A percentile compares a stretch with the other conserved stretches of the same genome.
These are phyloP conservation scores for Lithophane leautieri DNA, from an alignment of 2,888 invertebrate genomes.

Conservation along the genomic window DNA sequence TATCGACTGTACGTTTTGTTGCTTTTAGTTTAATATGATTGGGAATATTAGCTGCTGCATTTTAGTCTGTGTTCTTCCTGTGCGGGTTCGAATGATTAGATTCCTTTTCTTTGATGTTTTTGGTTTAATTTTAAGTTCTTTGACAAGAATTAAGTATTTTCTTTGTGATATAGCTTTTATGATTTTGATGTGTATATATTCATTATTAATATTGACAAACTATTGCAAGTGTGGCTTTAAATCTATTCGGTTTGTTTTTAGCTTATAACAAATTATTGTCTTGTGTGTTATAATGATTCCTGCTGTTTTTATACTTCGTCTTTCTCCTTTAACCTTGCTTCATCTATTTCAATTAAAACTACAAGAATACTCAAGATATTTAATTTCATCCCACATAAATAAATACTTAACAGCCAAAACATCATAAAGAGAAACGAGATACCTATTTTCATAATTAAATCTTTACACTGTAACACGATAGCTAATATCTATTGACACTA, in stretches of 20 bases:
- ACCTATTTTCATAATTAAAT: conserved; percentile 62
- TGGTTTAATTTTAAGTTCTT: not conserved
- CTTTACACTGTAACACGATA: conserved; percentile 60
- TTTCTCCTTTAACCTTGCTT: not conserved
- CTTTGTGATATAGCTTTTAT: not conserved
- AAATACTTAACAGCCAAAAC: conserved; percentile 43
- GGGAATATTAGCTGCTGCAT: not conserved
- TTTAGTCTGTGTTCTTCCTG: no score
- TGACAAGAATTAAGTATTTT: not conserved
- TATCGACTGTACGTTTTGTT: conserved; percentile 10
- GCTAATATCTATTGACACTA: conserved; percentile 62
- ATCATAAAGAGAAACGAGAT: conserved; percentile 46
- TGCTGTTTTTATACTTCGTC: not conserved
- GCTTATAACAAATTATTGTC: not conserved
- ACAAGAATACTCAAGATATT: conserved; percentile 34
- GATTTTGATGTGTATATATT: not conserved
- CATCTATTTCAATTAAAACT: not conserved
- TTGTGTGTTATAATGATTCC: not conserved
- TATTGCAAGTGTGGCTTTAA: no score
- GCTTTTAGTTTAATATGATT: conserved; percentile 21
- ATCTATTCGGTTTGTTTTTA: not conserved
- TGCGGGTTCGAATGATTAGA: no score
- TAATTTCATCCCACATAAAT: conserved; percentile 42
- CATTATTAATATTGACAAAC: not conserved
- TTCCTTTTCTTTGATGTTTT: no score